A percentile compares a stretch with the other conserved stretches of the same genome.
phyloP scores from a whole-genome alignment of 92 coral and sea anemone species.

The Zoanthus sociatus region DNA sequence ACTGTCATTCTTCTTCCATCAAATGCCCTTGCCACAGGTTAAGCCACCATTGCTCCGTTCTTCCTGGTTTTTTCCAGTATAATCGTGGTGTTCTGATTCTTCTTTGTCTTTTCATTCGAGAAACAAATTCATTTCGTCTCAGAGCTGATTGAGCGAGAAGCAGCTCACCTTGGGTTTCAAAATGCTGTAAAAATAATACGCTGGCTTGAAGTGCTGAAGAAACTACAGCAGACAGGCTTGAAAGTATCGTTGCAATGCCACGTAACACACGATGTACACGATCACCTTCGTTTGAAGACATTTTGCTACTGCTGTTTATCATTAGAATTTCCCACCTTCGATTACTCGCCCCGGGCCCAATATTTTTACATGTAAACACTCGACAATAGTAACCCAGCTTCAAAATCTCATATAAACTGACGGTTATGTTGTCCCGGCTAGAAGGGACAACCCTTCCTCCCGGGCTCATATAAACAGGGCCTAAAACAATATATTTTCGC shows the following conservation, averaged over 20 bases:
- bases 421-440: too few species aligned
- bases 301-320: neutral
- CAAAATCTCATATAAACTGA: too few species aligned
- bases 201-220: neutral
- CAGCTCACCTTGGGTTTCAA: neutral
- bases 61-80: constrained; percentile 17
- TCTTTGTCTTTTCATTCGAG: neutral
- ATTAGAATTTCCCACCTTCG: neutral
- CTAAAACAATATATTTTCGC: too few species aligned
- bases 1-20: constrained; percentile 31
- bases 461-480: too few species aligned
- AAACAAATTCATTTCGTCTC: too few species aligned
- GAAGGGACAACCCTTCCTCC: too few species aligned
- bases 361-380: too few species aligned
- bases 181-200: neutral
- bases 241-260: neutral
- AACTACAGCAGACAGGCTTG: neutral
- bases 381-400: too few species aligned
- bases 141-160: too few species aligned
- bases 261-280: neutral
- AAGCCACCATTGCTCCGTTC: constrained; percentile 3
- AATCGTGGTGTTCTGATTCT: neutral
- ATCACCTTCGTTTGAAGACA: neutral
- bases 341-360: neutral
- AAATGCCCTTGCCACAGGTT: constrained; percentile 3